Conservation (phyloP, 2,888 invertebrate genomes). For the Thumatha senex region DNA sequence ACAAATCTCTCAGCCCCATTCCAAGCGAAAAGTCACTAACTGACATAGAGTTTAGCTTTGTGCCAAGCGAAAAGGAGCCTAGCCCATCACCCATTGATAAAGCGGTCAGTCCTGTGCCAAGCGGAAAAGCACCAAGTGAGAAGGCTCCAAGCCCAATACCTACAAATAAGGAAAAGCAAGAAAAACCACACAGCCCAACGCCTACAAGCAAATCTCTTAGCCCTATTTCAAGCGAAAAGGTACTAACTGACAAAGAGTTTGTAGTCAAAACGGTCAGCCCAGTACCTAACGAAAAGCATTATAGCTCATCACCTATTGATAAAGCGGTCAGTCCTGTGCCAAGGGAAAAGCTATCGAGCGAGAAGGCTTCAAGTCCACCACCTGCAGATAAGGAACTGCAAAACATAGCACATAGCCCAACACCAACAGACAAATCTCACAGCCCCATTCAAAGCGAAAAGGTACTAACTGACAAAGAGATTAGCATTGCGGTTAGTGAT, state of each 20-base stretch:
- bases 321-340: neutral
- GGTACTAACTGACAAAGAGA: conserved; percentile 1
- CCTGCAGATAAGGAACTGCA: conserved; percentile 6
- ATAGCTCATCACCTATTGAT: conserved; percentile 4
- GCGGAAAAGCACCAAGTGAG: neutral
- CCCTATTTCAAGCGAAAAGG: neutral
- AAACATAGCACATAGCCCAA: neutral
- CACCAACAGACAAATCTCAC: conserved; percentile 1
- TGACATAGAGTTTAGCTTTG: conserved; percentile 11
- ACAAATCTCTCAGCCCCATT: conserved; percentile 5
- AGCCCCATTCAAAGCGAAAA: conserved; percentile 7
- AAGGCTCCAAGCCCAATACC: conserved; percentile 2
- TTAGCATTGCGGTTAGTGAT: neutral
- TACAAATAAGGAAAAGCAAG: too few relatives aligned
- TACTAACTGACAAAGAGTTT: neutral
- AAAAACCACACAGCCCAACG: conserved; percentile 1
- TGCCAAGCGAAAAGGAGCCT: conserved; percentile 3
- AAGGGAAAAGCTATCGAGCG: neutral
- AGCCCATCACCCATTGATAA: too few relatives aligned
- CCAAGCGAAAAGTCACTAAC: neutral
- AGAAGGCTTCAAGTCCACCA: conserved; percentile 1
- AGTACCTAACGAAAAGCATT: neutral
- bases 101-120: conserved; percentile 6
- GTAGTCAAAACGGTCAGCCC: too few relatives aligned
- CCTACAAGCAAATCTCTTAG: conserved; percentile 5